A percentile compares a stretch with the other conserved stretches of the same genome.
phyloP scores from a whole-genome alignment of 2,888 invertebrate genomes.

The Hetaerina titia region DNA sequence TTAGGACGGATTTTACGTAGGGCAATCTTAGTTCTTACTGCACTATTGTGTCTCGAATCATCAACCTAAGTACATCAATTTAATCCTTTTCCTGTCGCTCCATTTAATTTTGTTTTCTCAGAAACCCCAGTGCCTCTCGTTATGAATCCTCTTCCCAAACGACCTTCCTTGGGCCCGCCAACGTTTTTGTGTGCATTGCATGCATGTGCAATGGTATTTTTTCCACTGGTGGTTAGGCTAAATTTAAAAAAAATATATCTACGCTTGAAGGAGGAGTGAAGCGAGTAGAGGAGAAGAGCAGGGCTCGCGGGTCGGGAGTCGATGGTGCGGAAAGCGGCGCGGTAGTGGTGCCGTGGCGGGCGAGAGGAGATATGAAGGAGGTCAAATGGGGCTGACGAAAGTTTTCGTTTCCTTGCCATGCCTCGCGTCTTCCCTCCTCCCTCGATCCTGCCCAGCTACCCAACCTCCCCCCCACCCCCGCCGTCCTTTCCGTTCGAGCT shows the following conservation, averaged over 20 bases:
- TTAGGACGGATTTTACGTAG: too few species aligned
- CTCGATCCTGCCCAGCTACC: background rate
- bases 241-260: background rate
- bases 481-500: too few species aligned
- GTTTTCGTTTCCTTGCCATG: background rate
- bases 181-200: too few species aligned
- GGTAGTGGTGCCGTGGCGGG: background rate
- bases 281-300: background rate
- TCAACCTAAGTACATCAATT: too few species aligned
- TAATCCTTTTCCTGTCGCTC: too few species aligned
- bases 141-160: too few species aligned
- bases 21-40: too few species aligned
- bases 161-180: too few species aligned
- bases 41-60: too few species aligned
- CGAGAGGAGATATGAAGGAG: background rate
- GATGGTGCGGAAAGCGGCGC: background rate
- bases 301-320: background rate
- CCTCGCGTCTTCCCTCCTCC: background rate
- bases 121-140: too few species aligned
- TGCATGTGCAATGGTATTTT: too few species aligned
- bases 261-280: background rate
- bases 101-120: too few species aligned
- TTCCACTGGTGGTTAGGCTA: background rate
- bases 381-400: conserved; percentile 4
- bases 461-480: background rate